Evolutionary conservation across 1,140 invertebrate species (phyloP).

Genomic region (Brachionus plicatilis): DNA sequence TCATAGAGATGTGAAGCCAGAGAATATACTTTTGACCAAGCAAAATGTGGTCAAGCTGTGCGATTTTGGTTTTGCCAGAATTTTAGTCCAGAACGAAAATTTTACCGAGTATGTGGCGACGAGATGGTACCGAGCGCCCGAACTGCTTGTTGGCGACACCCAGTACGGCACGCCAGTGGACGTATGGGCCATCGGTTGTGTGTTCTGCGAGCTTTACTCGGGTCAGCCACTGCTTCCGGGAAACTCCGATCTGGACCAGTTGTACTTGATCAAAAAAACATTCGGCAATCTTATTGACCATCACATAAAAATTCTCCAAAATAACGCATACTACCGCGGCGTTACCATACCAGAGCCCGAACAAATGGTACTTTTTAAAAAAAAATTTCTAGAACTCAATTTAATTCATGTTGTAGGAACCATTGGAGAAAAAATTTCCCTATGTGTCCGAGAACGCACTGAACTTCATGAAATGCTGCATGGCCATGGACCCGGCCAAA

Average conservation of each 20-base stretch:
- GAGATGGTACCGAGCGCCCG: conserved; percentile 90
- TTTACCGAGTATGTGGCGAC: conserved; percentile 99
- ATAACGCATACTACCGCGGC: conserved; percentile 83
- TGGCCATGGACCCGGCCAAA: conserved; percentile 85
- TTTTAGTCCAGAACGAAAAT: conserved; percentile 72
- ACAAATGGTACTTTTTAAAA: conserved; percentile 48
- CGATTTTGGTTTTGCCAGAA: conserved; percentile 96
- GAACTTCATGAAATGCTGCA: conserved; percentile 84
- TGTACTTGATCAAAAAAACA: conserved; percentile 87
- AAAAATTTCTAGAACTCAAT: background rate
- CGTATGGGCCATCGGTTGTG: conserved; percentile 85
- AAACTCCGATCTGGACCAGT: conserved; percentile 94
- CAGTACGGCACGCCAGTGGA: conserved; percentile 94
- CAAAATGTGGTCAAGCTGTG: conserved; percentile 91
- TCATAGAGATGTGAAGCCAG: conserved; percentile 94
- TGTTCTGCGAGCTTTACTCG: conserved; percentile 86
- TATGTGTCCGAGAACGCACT: conserved; percentile 65
- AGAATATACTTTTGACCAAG: conserved; percentile 93
- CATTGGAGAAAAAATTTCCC: conserved; percentile 76
- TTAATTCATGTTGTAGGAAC: conserved; percentile 52
- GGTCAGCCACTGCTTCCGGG: conserved; percentile 76
- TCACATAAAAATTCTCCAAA: conserved; percentile 88
- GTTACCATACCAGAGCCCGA: conserved; percentile 76
- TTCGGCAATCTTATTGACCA: conserved; percentile 78
- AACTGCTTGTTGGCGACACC: conserved; percentile 91